Evolutionary conservation across 2,888 invertebrate genomes (phyloP), one percentile per base, ranked within the genome.

Genomic region (Trachelus stipa): DNA sequence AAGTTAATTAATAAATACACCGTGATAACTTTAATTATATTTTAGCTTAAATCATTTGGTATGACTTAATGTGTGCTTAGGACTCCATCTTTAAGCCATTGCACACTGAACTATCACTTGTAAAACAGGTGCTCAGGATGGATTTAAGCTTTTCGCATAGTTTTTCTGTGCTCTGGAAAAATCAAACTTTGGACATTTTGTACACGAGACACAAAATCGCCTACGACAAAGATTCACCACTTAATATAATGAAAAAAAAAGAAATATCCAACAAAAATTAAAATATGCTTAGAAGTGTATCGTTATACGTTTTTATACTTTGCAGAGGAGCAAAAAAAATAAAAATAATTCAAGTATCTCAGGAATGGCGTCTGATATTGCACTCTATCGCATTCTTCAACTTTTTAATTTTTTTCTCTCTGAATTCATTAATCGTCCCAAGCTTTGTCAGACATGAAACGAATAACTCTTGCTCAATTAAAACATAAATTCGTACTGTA

Each of bases 1-100:
- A 83, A 79, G 75, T 76, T 77, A 34, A 75, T 78, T 76, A 79
- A 77, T 78, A 80, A 79, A 78, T 82, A 80, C 79, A 74, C 15
- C 73, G 34, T 34, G 30, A 35, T 34, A 34, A 31, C 34, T 35
- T 73, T 73, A 34, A 35, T 34, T 31, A 34, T 73, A 34, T 73
- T 73, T 40, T 73, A 23, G 34, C 35, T 73, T 34, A 73, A 73
- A 73, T 34, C 73, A 23, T 73, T 73, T 73, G 73, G 73, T 73
- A 73, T 34, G 6, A 73, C 35, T 73, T 73, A 73, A 73, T 12
- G 33, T 12, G 73, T 35, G 35, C 73, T 73, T 73, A 73, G 73
- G 6, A 73, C 33, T 71, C 12, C 40, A 40, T 40, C 30, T n/a
- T 33, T 73, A 31, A 34, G 34, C n/a, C n/a, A 73, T 73, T 34